These are phyloP conservation scores for Poeciliopsis turrubarensis DNA, from an alignment of 2,113 vertebrate genomes.

Conservation along the genomic window DNA sequence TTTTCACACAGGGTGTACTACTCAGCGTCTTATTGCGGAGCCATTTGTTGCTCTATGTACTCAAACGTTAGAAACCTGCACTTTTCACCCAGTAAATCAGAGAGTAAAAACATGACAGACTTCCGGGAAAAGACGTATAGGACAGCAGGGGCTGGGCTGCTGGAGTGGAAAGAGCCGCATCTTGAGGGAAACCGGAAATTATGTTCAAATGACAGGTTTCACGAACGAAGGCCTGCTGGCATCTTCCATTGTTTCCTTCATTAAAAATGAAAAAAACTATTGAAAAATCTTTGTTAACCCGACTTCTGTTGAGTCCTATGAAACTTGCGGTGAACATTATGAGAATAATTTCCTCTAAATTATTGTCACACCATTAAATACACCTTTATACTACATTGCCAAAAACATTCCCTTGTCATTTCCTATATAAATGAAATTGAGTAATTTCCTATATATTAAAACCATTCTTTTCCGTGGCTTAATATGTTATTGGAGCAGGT, in stretches of 20 bases:
- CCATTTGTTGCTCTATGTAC: slow-evolving; percentile 38
- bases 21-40: slow-evolving; percentile 20
- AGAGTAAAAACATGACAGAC: slow-evolving; percentile 41
- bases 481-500: no score
- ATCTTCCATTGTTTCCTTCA: slow-evolving; percentile 58
- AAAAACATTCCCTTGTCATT: neutral
- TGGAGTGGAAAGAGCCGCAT: slow-evolving; percentile 62
- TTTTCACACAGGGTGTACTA: slow-evolving; percentile 10
- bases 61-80: slow-evolving; percentile 41
- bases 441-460: no score
- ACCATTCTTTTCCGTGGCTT: neutral
- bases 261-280: slow-evolving; percentile 44
- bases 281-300: slow-evolving; percentile 7
- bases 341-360: neutral
- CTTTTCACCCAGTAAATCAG: slow-evolving; percentile 57
- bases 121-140: slow-evolving; percentile 61
- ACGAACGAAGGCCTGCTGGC: slow-evolving; percentile 51
- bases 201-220: slow-evolving; percentile 75
- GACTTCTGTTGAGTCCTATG: neutral
- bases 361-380: neutral
- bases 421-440: neutral
- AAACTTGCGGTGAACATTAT: neutral
- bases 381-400: neutral
- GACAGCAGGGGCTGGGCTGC: slow-evolving; percentile 25
- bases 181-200: slow-evolving; percentile 71